A percentile compares a stretch with the other conserved stretches of the same genome.
phyloP scores from a whole-genome alignment of 2,113 vertebrate genomes.

The Carollia perspicillata region DNA sequence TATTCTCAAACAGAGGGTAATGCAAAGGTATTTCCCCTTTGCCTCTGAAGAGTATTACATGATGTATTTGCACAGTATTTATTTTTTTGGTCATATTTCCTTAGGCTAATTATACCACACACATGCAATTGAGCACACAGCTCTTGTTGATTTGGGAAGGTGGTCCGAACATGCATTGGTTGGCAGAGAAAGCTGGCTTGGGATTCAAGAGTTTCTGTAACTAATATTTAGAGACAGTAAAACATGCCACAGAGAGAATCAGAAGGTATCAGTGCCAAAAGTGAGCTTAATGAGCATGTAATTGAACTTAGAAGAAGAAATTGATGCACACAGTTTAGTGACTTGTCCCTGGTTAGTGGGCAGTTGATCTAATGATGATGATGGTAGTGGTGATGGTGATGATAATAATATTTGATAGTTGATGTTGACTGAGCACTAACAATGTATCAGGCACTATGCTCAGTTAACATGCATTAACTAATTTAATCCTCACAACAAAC shows the following conservation, averaged over 20 bases:
- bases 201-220: constrained; percentile 18
- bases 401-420: neutral
- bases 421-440: neutral
- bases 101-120: neutral
- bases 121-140: neutral
- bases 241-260: neutral
- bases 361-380: neutral
- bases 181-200: constrained; percentile 18
- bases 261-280: neutral
- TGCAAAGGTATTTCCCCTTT: neutral
- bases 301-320: neutral
- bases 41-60: neutral
- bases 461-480: neutral
- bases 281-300: neutral
- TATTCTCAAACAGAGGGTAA: constrained; percentile 32
- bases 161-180: neutral
- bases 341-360: neutral
- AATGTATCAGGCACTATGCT: neutral
- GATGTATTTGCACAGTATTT: neutral
- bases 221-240: neutral
- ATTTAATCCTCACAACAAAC: neutral
- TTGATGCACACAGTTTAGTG: neutral
- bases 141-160: neutral
- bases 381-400: neutral
- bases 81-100: neutral